These are phyloP conservation scores for Etheostoma perlongum DNA, from an alignment of 2,797 vertebrate genomes.

Conservation along the genomic window DNA sequence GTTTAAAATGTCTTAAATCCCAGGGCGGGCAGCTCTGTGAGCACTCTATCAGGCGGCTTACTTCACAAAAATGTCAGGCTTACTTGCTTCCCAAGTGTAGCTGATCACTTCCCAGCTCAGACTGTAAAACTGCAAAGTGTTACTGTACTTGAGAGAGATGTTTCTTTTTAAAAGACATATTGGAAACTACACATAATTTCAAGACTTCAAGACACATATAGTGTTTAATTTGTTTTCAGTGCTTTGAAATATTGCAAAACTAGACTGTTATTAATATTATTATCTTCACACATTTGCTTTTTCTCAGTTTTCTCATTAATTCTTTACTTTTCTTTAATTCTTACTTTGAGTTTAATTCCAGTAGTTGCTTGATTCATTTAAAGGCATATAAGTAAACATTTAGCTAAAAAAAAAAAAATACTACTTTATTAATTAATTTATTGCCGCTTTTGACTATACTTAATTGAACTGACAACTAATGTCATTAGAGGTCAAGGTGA, in stretches of 20 bases:
- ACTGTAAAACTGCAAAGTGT: slow-evolving; percentile 45
- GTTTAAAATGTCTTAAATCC: slow-evolving; percentile 78
- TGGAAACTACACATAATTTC: slow-evolving; percentile 17
- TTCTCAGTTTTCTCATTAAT: slow-evolving; percentile 19
- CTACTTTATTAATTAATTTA: not conserved
- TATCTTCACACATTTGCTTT: slow-evolving; percentile 12
- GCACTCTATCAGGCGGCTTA: slow-evolving; percentile 71
- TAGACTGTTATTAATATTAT: not conserved
- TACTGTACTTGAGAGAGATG: slow-evolving; percentile 37
- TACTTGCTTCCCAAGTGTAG: slow-evolving; percentile 60
- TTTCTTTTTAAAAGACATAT: slow-evolving; percentile 24
- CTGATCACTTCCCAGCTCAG: slow-evolving; percentile 64
- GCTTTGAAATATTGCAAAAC: slow-evolving; percentile 9
- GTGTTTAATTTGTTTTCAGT: slow-evolving; percentile 14
- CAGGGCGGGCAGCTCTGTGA: slow-evolving; percentile 65
- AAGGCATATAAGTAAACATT: not conserved
- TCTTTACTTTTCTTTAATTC: not conserved
- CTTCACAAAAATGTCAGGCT: slow-evolving; percentile 72
- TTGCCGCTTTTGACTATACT: not conserved
- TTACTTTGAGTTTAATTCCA: not conserved
- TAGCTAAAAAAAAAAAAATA: not conserved
- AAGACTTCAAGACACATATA: not conserved
- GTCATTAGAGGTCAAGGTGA: not conserved
- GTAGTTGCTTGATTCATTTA: not conserved
- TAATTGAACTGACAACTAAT: not conserved